Percentiles rank a stretch among this genome's conserved stretches.
Evolutionary conservation across 2,113 vertebrate genomes (phyloP).

Genomic region (Anolis sagrei): DNA sequence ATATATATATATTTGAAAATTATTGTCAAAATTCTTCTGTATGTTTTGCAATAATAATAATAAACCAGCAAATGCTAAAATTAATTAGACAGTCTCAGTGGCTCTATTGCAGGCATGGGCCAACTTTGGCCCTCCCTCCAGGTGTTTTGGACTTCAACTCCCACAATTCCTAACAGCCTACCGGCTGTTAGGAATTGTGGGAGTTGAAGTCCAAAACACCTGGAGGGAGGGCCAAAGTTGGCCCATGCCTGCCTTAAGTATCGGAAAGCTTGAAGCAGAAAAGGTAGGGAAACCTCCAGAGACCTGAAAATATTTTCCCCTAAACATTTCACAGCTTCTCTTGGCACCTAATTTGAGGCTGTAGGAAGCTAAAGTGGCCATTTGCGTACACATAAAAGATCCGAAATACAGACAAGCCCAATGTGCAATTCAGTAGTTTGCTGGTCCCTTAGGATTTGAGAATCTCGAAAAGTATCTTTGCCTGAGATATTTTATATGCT

Average conservation of each 20-base stretch:
- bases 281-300: too few species aligned
- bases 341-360: background rate
- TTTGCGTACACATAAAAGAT: background rate
- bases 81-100: background rate
- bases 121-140: too few species aligned
- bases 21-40: accelerated
- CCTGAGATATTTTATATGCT: background rate
- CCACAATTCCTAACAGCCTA: too few species aligned
- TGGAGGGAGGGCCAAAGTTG: too few species aligned
- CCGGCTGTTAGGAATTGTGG: too few species aligned
- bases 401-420: too few species aligned
- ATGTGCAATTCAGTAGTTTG: background rate
- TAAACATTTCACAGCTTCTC: background rate
- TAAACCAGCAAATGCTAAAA: too few species aligned
- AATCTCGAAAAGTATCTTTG: accelerated
- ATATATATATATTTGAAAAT: too few species aligned
- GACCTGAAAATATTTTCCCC: background rate
- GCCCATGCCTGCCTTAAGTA: too few species aligned
- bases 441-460: background rate
- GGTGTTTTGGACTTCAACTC: too few species aligned
- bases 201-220: too few species aligned
- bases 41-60: background rate
- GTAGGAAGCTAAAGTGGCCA: background rate
- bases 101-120: background rate
- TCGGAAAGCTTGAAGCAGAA: background rate